Evolutionary conservation across 23 tunicate species (phyloP).

Genomic region (Ciona savignyi): DNA sequence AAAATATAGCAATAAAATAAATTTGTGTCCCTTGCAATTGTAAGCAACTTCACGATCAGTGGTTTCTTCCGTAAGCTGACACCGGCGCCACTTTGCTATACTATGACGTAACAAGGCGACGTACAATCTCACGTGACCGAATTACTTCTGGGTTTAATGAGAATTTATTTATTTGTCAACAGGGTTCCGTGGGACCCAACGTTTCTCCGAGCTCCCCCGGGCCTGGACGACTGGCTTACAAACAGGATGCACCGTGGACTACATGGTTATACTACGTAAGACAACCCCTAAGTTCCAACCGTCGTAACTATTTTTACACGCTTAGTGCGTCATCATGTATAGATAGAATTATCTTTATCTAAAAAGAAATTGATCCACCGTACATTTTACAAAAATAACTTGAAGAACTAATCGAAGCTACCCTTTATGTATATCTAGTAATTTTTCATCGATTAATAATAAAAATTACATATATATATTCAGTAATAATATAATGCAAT

Average conservation of each 20-base stretch:
- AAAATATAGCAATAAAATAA: no score
- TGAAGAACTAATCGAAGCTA: no score
- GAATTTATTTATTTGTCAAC: not conserved
- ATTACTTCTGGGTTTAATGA: not conserved
- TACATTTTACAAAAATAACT: no score
- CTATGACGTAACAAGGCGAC: not conserved
- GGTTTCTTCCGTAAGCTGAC: not conserved
- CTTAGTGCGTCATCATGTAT: not conserved
- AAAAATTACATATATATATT: no score
- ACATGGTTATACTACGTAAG: not conserved
- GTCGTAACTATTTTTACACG: not conserved
- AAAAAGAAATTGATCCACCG: no score
- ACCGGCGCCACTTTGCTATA: not conserved
- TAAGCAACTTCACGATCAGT: not conserved
- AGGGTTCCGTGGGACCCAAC: not conserved
- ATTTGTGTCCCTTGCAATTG: not conserved
- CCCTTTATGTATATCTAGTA: no score
- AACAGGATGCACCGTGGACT: not conserved
- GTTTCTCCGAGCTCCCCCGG: not conserved
- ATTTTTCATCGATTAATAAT: no score
- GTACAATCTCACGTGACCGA: not conserved
- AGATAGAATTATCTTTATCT: no score
- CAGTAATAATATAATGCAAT: no score
- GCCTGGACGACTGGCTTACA: not conserved
- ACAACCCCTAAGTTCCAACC: not conserved